Evolutionary conservation across 2,888 invertebrate genomes (phyloP).

Genomic region (Drosophila algonquin): DNA sequence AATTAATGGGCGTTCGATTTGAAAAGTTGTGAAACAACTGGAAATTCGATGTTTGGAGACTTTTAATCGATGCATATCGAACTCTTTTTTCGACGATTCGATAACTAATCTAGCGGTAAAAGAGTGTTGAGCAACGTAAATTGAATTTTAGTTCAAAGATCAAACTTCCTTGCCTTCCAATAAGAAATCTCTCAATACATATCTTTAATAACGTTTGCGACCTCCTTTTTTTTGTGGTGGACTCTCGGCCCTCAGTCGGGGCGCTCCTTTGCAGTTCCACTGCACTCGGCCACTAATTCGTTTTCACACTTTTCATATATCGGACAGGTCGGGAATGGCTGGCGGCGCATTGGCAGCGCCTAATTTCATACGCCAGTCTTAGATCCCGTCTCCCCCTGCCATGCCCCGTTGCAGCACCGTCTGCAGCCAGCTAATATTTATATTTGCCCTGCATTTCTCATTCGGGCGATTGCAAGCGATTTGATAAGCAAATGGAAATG

Average conservation of each 20-base stretch:
- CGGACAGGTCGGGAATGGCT: constrained; percentile 60
- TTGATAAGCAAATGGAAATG: constrained; percentile 75
- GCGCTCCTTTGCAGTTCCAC: constrained; percentile 12
- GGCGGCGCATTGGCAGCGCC: constrained; percentile 58
- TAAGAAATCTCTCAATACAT: constrained; percentile 10
- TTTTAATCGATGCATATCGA: not conserved
- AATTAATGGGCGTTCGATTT: not conserved
- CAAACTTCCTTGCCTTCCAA: too few species aligned
- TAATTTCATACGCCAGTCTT: constrained; percentile 64
- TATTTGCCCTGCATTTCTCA: constrained; percentile 78
- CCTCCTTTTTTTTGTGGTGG: not conserved
- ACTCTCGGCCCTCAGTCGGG: constrained; percentile 14
- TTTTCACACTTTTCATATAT: constrained; percentile 74
- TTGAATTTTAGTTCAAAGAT: too few species aligned
- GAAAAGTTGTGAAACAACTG: not conserved
- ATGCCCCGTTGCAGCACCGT: not conserved
- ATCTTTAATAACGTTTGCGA: constrained; percentile 29
- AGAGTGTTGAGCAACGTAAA: not conserved
- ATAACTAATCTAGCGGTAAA: not conserved
- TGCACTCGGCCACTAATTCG: constrained; percentile 62
- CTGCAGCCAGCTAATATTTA: constrained; percentile 66
- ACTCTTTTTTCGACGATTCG: not conserved
- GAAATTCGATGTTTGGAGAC: not conserved
- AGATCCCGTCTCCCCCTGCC: constrained; percentile 28
- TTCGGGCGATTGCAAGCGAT: constrained; percentile 63